These are phyloP conservation scores for Eristalinus sepulchralis DNA, from an alignment of 2,888 invertebrate species.

Conservation along the genomic window DNA sequence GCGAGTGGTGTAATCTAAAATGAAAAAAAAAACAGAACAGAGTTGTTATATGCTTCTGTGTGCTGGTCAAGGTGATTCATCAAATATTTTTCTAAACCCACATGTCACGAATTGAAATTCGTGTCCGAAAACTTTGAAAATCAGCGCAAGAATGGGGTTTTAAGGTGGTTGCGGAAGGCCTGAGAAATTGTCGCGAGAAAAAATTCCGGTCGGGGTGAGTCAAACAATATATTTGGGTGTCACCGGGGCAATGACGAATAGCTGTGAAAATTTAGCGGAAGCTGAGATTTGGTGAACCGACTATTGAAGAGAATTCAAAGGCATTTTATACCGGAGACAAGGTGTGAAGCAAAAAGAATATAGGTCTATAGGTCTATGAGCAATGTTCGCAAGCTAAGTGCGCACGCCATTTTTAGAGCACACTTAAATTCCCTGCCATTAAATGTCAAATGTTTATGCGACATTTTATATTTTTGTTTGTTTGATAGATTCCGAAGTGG, in stretches of 20 bases:
- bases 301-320: too few species aligned
- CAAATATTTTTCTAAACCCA: too few species aligned
- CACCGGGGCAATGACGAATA: neutral
- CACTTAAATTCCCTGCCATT: neutral
- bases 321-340: too few species aligned
- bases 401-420: neutral
- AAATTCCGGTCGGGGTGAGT: neutral
- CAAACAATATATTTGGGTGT: neutral
- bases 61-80: neutral
- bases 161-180: neutral
- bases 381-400: neutral
- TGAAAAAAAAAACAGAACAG: neutral
- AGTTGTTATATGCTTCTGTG: neutral
- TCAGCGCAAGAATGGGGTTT: neutral
- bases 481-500: neutral
- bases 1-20: constrained; percentile 49
- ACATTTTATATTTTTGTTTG: neutral
- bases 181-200: neutral
- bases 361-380: too few species aligned
- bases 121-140: too few species aligned
- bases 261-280: neutral
- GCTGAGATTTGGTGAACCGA: too few species aligned
- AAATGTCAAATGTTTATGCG: neutral
- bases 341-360: too few species aligned
- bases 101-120: too few species aligned